A percentile compares a stretch with the other conserved stretches of the same genome.
phyloP scores from a whole-genome alignment of 2,113 vertebrate species.

The Carettochelys insculpta region DNA sequence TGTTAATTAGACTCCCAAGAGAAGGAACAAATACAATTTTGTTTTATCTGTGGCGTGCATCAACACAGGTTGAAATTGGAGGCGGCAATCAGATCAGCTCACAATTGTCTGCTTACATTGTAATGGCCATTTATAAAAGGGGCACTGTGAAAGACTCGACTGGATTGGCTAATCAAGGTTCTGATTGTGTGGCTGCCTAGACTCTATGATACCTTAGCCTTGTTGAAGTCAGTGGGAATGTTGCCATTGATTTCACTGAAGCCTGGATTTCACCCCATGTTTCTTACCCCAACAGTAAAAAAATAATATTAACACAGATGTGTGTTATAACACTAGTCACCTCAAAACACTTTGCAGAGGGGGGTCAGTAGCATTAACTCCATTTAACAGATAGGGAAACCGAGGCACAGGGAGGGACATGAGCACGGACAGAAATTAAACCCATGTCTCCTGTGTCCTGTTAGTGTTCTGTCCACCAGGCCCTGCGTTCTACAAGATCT shows the following conservation, averaged over 20 bases:
- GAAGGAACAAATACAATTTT: background rate
- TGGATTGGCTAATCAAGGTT: background rate
- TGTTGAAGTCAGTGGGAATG: background rate
- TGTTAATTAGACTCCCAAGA: background rate
- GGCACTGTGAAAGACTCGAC: background rate
- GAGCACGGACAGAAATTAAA: background rate
- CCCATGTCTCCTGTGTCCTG: background rate
- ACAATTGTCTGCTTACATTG: background rate
- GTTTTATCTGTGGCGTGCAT: background rate
- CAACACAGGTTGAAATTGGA: background rate
- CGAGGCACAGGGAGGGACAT: background rate
- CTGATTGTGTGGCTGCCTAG: background rate
- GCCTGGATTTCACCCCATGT: background rate
- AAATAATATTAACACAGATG: background rate
- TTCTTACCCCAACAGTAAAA: background rate
- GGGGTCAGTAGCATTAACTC: background rate
- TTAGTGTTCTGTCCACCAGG: background rate
- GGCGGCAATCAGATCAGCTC: background rate
- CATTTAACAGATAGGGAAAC: background rate
- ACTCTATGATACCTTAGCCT: rapidly evolving
- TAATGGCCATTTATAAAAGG: background rate
- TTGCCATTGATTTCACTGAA: background rate
- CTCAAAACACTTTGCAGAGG: background rate
- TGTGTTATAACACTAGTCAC: background rate
- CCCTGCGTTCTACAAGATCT: background rate